These are phyloP conservation scores for Agrochola macilenta DNA, from an alignment of 2,888 invertebrate genomes.

Conservation along the genomic window DNA sequence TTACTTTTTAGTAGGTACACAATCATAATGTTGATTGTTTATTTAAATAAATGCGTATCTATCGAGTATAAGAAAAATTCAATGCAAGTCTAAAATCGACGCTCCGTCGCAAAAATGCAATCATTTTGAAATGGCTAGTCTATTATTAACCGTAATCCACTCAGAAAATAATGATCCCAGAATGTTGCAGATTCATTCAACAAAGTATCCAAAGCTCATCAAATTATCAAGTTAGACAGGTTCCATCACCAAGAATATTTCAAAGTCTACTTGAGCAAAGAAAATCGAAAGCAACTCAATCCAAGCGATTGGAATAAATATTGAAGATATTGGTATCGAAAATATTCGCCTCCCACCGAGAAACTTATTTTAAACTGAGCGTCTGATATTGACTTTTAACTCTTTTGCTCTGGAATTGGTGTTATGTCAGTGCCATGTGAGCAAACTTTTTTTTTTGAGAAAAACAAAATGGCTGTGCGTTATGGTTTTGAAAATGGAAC, in stretches of 20 bases:
- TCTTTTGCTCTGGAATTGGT: slow-evolving; percentile 12
- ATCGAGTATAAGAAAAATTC: background rate
- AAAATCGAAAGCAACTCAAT: slow-evolving; percentile 1
- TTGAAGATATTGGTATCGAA: slow-evolving; percentile 28
- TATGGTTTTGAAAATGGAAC: slow-evolving; percentile 10
- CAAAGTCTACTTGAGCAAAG: background rate
- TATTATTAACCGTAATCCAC: background rate
- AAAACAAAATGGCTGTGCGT: background rate
- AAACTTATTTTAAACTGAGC: slow-evolving; percentile 34
- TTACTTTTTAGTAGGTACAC: background rate
- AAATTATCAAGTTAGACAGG: background rate
- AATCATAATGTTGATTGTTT: too few relatives aligned
- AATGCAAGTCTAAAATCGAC: background rate
- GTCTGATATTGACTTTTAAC: slow-evolving; percentile 16
- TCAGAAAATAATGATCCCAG: background rate
- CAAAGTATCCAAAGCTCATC: background rate
- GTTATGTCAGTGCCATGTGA: slow-evolving; percentile 9
- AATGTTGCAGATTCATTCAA: background rate
- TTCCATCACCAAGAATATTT: slow-evolving; percentile 1
- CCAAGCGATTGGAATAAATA: slow-evolving; percentile 18
- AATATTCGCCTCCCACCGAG: slow-evolving; percentile 24
- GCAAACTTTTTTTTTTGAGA: background rate
- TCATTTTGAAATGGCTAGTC: background rate
- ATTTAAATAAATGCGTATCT: background rate
- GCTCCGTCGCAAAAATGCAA: background rate